Percentiles rank a stretch among this genome's conserved stretches.
phyloP scores from a whole-genome alignment of 2,888 invertebrate species.

The Neelides folsomi region DNA sequence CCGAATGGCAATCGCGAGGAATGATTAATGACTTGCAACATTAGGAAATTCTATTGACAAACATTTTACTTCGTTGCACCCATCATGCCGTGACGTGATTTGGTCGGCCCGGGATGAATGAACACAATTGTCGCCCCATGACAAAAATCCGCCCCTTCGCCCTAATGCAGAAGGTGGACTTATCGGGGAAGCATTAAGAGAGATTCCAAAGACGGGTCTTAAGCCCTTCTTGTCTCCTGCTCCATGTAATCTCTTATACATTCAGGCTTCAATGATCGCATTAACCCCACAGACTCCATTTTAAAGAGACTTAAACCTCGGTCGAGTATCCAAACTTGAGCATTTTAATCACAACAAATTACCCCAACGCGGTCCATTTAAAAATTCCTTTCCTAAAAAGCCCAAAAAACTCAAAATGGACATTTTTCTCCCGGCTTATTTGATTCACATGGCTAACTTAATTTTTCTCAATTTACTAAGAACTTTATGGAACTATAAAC shows the following conservation, averaged over 20 bases:
- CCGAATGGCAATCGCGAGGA: conserved; percentile 19
- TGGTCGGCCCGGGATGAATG: conserved; percentile 24
- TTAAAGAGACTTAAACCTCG: conserved; percentile 4
- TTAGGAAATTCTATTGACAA: conserved; percentile 35
- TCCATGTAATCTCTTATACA: conserved; percentile 13
- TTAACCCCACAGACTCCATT: conserved; percentile 11
- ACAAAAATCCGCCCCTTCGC: conserved; percentile 16
- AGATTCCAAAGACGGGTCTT: conserved; percentile 8
- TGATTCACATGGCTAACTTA: no score
- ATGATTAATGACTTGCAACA: conserved; percentile 35
- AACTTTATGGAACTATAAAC: no score
- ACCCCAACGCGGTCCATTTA: no score
- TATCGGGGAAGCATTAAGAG: conserved; percentile 10
- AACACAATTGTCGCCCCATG: conserved; percentile 23
- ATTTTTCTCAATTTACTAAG: no score
- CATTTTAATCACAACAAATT: no score
- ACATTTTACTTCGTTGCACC: conserved; percentile 34
- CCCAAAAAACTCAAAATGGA: no score
- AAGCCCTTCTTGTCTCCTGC: conserved; percentile 13
- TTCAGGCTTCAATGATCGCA: conserved; percentile 12
- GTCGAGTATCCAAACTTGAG: background rate
- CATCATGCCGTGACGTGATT: conserved; percentile 33
- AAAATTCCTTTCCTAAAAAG: no score
- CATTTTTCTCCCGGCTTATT: no score
- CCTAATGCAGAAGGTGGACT: conserved; percentile 8